Percentiles rank a stretch among this genome's conserved stretches.
These are phyloP conservation scores for Phyllotreta striolata DNA, from an alignment of 2,888 invertebrate genomes.

Conservation along the genomic window DNA sequence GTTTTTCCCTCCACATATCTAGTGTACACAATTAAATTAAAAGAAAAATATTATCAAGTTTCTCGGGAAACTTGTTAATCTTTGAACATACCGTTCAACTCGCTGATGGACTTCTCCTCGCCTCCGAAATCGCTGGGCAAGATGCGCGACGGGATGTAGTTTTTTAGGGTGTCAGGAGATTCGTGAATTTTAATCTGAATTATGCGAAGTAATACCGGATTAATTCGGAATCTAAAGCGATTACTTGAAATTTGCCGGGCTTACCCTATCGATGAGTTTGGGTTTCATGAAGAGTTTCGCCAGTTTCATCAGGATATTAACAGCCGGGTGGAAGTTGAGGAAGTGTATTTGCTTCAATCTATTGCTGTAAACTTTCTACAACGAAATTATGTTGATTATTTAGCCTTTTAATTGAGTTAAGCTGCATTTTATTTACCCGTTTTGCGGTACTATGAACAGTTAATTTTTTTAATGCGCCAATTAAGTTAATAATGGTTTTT, in stretches of 20 bases:
- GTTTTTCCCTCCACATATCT: conserved; percentile 12
- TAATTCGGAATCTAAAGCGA: too few species aligned
- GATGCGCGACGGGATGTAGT: conserved; percentile 4
- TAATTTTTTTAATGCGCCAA: background rate
- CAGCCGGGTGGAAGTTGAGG: conserved; percentile 1
- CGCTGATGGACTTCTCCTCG: background rate
- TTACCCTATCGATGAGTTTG: conserved; percentile 12
- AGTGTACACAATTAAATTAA: background rate
- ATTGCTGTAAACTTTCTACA: conserved; percentile 17
- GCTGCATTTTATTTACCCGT: too few species aligned
- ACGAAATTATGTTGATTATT: background rate
- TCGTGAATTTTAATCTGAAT: conserved; percentile 16
- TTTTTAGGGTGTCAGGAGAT: background rate
- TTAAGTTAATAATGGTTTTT: background rate
- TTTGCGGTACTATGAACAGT: too few species aligned
- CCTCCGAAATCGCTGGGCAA: conserved; percentile 23
- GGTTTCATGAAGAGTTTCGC: conserved; percentile 2
- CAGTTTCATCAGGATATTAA: conserved; percentile 11
- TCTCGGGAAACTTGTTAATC: background rate
- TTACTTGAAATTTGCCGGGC: background rate
- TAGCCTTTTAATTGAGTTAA: too few species aligned
- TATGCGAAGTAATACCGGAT: background rate
- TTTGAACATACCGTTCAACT: conserved; percentile 10
- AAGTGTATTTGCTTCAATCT: conserved; percentile 21
- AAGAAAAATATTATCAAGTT: background rate